Percentiles rank a stretch among this genome's conserved stretches.
phyloP scores from a whole-genome alignment of 2,113 vertebrate genomes.

The Microtus pennsylvanicus region DNA sequence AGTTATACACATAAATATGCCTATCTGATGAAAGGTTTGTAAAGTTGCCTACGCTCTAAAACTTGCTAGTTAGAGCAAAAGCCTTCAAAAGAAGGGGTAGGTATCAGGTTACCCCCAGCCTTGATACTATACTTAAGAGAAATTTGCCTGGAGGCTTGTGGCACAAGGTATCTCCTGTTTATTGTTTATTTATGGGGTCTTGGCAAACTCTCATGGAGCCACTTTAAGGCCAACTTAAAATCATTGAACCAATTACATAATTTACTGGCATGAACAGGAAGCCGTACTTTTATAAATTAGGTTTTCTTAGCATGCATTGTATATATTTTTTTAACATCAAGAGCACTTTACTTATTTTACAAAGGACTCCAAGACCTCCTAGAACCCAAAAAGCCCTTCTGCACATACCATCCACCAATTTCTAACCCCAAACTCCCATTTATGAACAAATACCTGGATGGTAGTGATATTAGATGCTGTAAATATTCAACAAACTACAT shows the following conservation, averaged over 20 bases:
- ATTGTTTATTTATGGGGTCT: slow-evolving; percentile 85
- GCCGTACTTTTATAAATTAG: slow-evolving; percentile 75
- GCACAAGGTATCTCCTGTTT: slow-evolving; percentile 77
- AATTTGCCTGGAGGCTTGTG: slow-evolving; percentile 79
- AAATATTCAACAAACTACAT: neutral
- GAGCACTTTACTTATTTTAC: slow-evolving; percentile 59
- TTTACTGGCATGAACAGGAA: slow-evolving; percentile 76
- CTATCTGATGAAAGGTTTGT: neutral
- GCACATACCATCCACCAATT: neutral
- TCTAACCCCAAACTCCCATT: neutral
- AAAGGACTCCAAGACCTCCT: neutral
- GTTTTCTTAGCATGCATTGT: slow-evolving; percentile 68
- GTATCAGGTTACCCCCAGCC: slow-evolving; percentile 63
- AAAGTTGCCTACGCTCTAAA: slow-evolving; percentile 44
- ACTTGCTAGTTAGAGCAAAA: slow-evolving; percentile 66
- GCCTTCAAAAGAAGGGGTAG: slow-evolving; percentile 60
- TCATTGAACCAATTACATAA: slow-evolving; percentile 76
- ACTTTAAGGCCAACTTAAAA: slow-evolving; percentile 82
- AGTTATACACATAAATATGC: neutral
- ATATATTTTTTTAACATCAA: slow-evolving; percentile 80
- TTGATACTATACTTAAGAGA: slow-evolving; percentile 81
- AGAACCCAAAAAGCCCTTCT: neutral
- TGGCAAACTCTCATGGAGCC: slow-evolving; percentile 82
- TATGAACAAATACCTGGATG: neutral
- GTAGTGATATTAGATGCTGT: neutral